These are phyloP conservation scores for Ondatra zibethicus DNA, from an alignment of 2,113 vertebrate genomes.

Conservation along the genomic window DNA sequence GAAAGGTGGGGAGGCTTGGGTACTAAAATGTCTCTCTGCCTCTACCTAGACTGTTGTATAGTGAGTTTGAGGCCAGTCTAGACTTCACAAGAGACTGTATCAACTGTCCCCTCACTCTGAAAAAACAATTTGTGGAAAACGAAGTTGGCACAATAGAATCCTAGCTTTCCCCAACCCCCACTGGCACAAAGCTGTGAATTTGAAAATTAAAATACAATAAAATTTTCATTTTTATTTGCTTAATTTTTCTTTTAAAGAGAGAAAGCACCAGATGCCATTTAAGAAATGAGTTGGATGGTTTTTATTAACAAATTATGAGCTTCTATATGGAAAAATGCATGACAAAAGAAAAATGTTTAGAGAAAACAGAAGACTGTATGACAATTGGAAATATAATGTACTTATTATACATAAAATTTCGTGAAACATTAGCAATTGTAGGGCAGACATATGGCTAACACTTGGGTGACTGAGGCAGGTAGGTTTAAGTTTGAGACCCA, in stretches of 20 bases:
- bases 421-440: not conserved
- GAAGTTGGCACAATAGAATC: not conserved
- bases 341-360: not conserved
- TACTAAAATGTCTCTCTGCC: not conserved
- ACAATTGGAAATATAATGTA: not conserved
- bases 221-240: not conserved
- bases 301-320: not conserved
- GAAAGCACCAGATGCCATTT: not conserved
- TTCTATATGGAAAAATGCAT: conserved; percentile 8
- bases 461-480: not conserved
- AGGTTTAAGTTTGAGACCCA: not conserved
- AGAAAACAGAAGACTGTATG: not conserved
- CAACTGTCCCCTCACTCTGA: too few relatives aligned
- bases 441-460: not conserved
- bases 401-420: not conserved
- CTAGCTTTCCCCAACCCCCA: not conserved
- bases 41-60: not conserved
- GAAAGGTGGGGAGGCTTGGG: rapidly evolving
- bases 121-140: not conserved
- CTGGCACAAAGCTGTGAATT: not conserved
- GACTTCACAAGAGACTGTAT: not conserved
- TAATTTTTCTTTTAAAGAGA: not conserved
- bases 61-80: not conserved
- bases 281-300: not conserved
- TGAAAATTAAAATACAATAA: conserved; percentile 10